Conservation (phyloP, 2,888 invertebrate genomes). For the Melangyna quadrimaculata region DNA sequence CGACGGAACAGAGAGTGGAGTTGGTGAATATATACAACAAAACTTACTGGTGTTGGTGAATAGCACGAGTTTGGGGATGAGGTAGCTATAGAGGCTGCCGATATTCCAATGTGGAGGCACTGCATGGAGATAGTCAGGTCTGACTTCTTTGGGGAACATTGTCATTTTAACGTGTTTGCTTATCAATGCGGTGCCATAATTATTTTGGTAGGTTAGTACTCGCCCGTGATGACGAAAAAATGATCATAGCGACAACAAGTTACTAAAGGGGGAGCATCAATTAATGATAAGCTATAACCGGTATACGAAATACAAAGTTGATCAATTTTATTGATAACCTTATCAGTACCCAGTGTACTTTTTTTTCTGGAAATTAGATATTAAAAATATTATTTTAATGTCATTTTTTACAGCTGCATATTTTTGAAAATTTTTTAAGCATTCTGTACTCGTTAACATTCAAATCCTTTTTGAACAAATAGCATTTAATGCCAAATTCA, state of each 20-base stretch:
- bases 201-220: slow-evolving; percentile 55
- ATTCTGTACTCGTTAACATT: neutral
- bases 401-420: no score
- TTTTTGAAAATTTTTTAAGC: no score
- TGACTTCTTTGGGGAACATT: slow-evolving; percentile 58
- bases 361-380: no score
- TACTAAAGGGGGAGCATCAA: no score
- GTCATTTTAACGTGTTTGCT: slow-evolving; percentile 55
- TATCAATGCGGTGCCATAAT: slow-evolving; percentile 50
- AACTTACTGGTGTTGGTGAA: slow-evolving; percentile 12
- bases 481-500: neutral
- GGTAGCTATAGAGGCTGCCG: neutral
- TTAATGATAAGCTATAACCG: no score
- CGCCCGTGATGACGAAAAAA: slow-evolving; percentile 2
- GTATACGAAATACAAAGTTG: no score
- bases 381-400: no score
- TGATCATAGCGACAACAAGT: no score
- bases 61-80: neutral
- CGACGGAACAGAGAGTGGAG: slow-evolving; percentile 42
- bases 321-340: no score
- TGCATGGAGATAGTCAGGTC: slow-evolving; percentile 23
- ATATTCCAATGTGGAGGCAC: neutral
- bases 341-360: no score
- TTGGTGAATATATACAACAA: neutral
- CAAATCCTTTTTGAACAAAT: neutral